These are phyloP conservation scores for Ameiurus melas DNA, from an alignment of 2,113 vertebrate species.

Conservation along the genomic window DNA sequence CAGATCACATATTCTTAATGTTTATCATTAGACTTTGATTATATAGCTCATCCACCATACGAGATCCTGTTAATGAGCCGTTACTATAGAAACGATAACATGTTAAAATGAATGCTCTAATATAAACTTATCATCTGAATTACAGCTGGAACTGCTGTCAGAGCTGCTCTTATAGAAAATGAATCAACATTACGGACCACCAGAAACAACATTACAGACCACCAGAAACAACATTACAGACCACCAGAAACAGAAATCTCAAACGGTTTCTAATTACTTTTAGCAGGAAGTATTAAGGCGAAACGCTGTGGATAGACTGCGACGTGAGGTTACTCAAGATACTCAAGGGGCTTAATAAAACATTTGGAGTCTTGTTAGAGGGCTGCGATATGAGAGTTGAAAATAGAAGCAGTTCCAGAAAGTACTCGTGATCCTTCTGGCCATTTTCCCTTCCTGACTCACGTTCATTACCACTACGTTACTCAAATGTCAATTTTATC, in stretches of 20 bases:
- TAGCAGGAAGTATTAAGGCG: not conserved
- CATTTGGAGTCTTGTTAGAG: not conserved
- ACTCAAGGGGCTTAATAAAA: not conserved
- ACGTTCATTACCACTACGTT: no score
- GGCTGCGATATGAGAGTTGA: not conserved
- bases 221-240: no score
- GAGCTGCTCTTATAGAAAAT: not conserved
- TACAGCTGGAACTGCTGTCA: not conserved
- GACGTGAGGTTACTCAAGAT: not conserved
- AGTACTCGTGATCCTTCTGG: not conserved
- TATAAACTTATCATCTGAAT: not conserved
- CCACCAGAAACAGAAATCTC: not conserved
- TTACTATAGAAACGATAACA: not conserved
- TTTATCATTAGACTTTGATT: not conserved
- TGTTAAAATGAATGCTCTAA: not conserved
- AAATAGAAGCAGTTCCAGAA: not conserved
- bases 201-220: no score
- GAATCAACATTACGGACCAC: no score
- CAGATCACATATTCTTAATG: no score
- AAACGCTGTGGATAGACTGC: not conserved
- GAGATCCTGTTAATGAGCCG: not conserved
- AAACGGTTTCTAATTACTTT: not conserved
- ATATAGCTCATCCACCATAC: not conserved
- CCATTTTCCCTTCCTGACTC: not conserved
- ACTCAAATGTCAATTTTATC: no score